A percentile compares a stretch with the other conserved stretches of the same genome.
Evolutionary conservation across 2,888 invertebrate genomes (phyloP).

Genomic region (Drosophila subquinaria): DNA sequence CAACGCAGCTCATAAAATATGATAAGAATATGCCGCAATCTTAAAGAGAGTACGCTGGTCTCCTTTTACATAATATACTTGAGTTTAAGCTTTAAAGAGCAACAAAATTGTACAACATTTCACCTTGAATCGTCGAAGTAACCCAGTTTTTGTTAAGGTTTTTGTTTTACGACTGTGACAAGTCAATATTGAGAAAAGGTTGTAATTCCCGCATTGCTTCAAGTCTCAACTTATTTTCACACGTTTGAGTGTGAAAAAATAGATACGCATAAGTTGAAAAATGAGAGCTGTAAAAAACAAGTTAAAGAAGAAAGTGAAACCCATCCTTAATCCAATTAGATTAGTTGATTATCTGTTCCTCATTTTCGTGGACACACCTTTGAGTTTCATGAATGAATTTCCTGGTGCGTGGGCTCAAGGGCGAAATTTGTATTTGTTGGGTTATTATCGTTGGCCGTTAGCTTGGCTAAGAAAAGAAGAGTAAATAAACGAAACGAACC

Average conservation of each 20-base stretch:
- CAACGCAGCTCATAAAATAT: background rate
- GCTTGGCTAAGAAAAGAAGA: conserved; percentile 17
- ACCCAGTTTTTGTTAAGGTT: conserved; percentile 49
- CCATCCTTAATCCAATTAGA: background rate
- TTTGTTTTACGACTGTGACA: conserved; percentile 61
- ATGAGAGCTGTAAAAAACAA: background rate
- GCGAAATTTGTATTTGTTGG: conserved; percentile 12
- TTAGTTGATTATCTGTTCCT: background rate
- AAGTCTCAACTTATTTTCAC: conserved; percentile 60
- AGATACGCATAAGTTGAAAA: background rate
- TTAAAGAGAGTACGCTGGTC: background rate
- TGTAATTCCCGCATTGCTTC: conserved; percentile 65
- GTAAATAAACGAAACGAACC: conserved; percentile 11
- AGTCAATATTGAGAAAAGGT: conserved; percentile 54
- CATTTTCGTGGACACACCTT: conserved; percentile 46
- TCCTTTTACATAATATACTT: conserved; percentile 23
- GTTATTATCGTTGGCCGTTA: conserved; percentile 41
- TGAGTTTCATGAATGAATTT: conserved; percentile 60
- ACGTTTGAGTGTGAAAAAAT: conserved; percentile 51
- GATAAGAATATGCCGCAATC: background rate
- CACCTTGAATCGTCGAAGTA: conserved; percentile 49
- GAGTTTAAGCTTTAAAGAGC: conserved; percentile 17
- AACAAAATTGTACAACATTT: conserved; percentile 18
- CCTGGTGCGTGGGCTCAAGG: conserved; percentile 44
- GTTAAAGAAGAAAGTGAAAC: background rate